Percentiles rank a stretch among this genome's conserved stretches.
Conservation (phyloP, 2,888 invertebrate species). For the Mystacides longicornis region DNA sequence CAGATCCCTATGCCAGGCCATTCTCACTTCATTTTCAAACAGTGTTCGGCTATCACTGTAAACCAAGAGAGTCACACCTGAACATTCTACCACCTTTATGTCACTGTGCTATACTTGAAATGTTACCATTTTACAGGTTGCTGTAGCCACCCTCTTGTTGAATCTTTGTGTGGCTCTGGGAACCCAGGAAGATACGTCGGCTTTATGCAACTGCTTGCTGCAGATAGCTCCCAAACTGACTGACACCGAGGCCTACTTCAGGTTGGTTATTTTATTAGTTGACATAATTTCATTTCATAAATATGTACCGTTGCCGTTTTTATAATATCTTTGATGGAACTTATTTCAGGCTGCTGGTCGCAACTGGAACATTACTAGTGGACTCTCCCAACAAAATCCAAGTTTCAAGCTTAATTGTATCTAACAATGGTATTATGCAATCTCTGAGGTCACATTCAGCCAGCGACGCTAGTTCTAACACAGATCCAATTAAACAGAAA, state of each 20-base stretch:
- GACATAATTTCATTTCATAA: too few species aligned
- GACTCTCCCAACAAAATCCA: constrained; percentile 40
- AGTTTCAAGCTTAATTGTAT: constrained; percentile 40
- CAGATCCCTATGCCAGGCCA: too few species aligned
- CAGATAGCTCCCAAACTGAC: constrained; percentile 49
- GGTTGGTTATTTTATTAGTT: too few species aligned
- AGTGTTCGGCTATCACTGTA: too few species aligned
- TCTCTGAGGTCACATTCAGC: constrained; percentile 33
- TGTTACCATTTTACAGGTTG: constrained; percentile 64
- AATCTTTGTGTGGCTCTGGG: constrained; percentile 62
- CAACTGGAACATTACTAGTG: constrained; percentile 63
- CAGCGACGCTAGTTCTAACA: constrained; percentile 28
- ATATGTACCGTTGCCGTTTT: neutral
- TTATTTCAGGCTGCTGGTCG: constrained; percentile 60
- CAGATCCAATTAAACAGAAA: constrained; percentile 37
- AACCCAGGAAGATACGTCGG: constrained; percentile 47
- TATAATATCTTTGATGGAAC: neutral
- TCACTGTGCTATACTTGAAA: too few species aligned
- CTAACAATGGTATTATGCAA: constrained; percentile 35
- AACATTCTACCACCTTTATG: too few species aligned
- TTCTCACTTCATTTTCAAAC: too few species aligned
- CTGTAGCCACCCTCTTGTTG: constrained; percentile 62
- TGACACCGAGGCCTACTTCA: constrained; percentile 66
- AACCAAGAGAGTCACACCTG: too few species aligned
- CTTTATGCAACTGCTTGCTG: constrained; percentile 48